A percentile compares a stretch with the other conserved stretches of the same genome.
These are phyloP conservation scores for Adelphocoris suturalis DNA, from an alignment of 2,888 invertebrate genomes.

Conservation along the genomic window DNA sequence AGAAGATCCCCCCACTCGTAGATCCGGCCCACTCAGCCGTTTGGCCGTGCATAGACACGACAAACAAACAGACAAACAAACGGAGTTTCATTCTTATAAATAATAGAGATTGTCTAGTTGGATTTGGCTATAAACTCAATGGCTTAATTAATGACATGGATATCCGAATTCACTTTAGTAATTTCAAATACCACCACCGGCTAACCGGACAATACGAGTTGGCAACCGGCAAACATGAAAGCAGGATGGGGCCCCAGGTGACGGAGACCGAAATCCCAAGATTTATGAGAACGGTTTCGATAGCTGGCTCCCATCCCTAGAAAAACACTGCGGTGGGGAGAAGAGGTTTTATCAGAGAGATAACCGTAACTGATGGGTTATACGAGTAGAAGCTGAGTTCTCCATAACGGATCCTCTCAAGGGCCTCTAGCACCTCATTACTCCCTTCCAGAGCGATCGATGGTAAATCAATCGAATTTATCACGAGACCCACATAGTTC, in stretches of 20 bases:
- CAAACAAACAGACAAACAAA: no score
- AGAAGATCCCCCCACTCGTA: no score
- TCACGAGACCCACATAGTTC: slow-evolving; percentile 1
- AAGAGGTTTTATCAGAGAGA: slow-evolving; percentile 28
- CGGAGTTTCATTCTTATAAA: no score
- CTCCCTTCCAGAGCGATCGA: neutral
- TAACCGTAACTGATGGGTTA: slow-evolving; percentile 37
- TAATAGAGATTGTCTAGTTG: no score
- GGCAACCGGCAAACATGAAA: neutral
- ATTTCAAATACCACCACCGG: no score
- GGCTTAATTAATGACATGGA: no score
- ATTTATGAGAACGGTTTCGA: slow-evolving; percentile 48
- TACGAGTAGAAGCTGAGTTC: neutral
- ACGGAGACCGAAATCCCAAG: neutral
- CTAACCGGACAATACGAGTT: no score
- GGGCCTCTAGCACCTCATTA: slow-evolving; percentile 11
- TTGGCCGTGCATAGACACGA: no score
- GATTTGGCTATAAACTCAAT: no score
- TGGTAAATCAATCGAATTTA: neutral
- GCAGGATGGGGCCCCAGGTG: neutral
- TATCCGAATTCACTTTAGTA: no score
- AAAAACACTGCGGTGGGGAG: no score
- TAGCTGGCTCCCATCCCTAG: slow-evolving; percentile 47
- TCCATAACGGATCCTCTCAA: slow-evolving; percentile 3
- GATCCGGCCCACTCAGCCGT: no score